phyloP scores from a whole-genome alignment of 2,888 invertebrate genomes.

The Antheraea yamamai region DNA sequence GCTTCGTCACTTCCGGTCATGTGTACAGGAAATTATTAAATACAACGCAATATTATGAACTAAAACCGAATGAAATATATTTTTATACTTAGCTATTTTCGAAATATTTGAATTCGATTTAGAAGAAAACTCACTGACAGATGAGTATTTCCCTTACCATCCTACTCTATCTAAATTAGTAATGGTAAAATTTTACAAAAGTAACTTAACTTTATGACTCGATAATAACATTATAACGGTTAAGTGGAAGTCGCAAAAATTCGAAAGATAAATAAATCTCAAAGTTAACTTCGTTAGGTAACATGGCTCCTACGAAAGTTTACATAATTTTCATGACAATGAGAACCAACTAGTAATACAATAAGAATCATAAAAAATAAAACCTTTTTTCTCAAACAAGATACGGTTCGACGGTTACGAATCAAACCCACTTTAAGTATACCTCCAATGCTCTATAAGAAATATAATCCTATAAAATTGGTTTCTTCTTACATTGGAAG shows the following conservation, averaged over 20 bases:
- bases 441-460: background rate
- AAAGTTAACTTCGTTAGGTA: too few relatives aligned
- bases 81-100: background rate
- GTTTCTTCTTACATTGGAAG: constrained; percentile 10
- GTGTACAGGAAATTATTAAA: constrained; percentile 23
- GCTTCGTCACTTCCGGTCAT: constrained; percentile 21
- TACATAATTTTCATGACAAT: too few relatives aligned
- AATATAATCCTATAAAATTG: constrained; percentile 9
- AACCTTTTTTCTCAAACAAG: background rate
- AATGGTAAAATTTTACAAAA: too few relatives aligned
- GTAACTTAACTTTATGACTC: too few relatives aligned
- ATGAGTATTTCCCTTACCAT: too few relatives aligned
- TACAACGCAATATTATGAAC: constrained; percentile 13
- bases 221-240: too few relatives aligned
- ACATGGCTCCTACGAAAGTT: too few relatives aligned
- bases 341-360: background rate
- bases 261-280: too few relatives aligned
- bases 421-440: background rate
- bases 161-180: too few relatives aligned
- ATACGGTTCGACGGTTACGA: background rate
- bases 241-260: too few relatives aligned
- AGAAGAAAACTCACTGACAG: too few relatives aligned
- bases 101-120: too few relatives aligned
- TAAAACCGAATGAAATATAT: background rate
- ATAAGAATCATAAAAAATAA: background rate